Base-by-base conservation (phyloP, 1,140 invertebrate genomes). In the Macrotrachela quadricornifera region DNA sequence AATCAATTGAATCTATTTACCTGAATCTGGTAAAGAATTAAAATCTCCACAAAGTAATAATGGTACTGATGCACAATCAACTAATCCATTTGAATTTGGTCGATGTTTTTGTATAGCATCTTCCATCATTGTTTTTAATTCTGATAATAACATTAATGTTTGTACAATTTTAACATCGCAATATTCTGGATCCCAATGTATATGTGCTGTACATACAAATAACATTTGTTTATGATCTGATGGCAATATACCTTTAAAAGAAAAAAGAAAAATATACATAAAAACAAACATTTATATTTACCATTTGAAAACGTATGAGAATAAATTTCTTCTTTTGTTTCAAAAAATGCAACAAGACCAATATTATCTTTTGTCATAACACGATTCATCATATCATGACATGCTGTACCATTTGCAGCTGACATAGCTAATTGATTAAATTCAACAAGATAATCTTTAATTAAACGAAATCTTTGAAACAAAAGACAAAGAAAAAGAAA, bases 351-450 rank as follows among this genome's bases (percentile, higher is more conserved):
- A 12, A 86, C 87, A 54, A 99, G 72, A 11, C 88, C 92, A 61
- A 99, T 96, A 71, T 99, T 97, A 68, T 99, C 94, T 65, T 92
- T 94, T 14, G 91, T 92, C 90, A 97, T 97, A 16, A 99, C 92
- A 61, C 94, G 76, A 69, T 96, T 97, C 57, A 97, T 73, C 90
- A 97, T 96, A 65, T 95, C 84, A 8, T 30, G 21, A 30, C 21
- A 30, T 69, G 95, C 54, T 12, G 41, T 60, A 43, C 88, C 90
- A 67, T 95, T 87, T 30, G 90, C 87, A 69, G 91, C 94, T 8
- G 86, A 85, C 83, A 95, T 95, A 10, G 91, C 91, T 58, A 96
- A 71, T 73, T 95, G 87, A 73, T 92, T 95, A 73, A 96, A 97
- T 76, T 96, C 92, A 18, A 79, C 83, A 59, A 95, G 74, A 69